phyloP scores from a whole-genome alignment of 2,113 vertebrate genomes.

The Pygoscelis antarcticus region DNA sequence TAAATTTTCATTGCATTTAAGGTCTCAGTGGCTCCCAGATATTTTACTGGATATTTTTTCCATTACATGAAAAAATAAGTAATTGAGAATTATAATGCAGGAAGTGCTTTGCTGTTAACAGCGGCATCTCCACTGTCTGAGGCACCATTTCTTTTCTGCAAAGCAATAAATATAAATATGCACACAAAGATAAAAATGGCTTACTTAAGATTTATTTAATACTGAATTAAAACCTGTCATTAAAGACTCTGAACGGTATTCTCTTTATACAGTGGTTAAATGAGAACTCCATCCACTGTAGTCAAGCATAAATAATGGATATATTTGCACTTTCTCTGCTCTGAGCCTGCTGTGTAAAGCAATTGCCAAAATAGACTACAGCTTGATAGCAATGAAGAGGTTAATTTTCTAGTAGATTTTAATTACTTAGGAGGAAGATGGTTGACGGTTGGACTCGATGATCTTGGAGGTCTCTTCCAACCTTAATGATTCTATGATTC shows the following conservation, averaged over 20 bases:
- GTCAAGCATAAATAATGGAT: not conserved
- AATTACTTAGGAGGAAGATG: not conserved
- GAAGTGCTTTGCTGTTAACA: not conserved
- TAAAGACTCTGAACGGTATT: not conserved
- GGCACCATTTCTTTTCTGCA: not conserved
- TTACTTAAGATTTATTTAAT: not conserved
- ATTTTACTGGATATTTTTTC: not conserved
- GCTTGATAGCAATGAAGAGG: slow-evolving; percentile 2
- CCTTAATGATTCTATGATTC: too few relatives aligned
- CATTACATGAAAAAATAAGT: not conserved
- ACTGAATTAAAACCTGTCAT: not conserved
- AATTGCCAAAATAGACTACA: not conserved
- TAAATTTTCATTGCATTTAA: not conserved
- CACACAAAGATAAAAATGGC: not conserved
- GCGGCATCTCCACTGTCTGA: not conserved
- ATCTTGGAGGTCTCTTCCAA: too few relatives aligned
- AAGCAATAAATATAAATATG: not conserved
- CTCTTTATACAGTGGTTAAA: not conserved
- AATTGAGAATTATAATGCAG: not conserved
- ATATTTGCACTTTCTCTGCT: not conserved
- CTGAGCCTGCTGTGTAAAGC: not conserved
- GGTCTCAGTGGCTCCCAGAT: not conserved
- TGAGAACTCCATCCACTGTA: not conserved
- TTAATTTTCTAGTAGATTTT: slow-evolving; percentile 20
- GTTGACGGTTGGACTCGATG: too few relatives aligned